phyloP scores from a whole-genome alignment of 2,797 vertebrate species.

The Spinibarbus caldwelli region DNA sequence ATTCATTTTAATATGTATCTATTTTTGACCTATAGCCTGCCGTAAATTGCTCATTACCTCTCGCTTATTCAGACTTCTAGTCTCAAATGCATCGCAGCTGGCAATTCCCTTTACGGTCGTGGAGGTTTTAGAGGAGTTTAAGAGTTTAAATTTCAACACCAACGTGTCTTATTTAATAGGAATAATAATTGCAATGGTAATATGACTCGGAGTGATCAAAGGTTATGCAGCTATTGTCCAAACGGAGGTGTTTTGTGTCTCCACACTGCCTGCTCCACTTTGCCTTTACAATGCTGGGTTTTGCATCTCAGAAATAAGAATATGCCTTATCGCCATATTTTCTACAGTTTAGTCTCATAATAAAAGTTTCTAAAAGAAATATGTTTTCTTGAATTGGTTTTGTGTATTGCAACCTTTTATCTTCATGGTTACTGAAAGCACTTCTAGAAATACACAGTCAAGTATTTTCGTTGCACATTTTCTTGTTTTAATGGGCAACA shows the following conservation, averaged over 20 bases:
- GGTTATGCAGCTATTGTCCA: slow-evolving; percentile 99
- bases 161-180: slow-evolving; percentile 99
- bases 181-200: slow-evolving; percentile 84
- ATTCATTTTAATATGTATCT: slow-evolving; percentile 94
- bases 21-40: slow-evolving; percentile 63
- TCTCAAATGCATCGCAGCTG: slow-evolving; percentile 82
- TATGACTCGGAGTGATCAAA: slow-evolving; percentile 94
- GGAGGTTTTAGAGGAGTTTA: slow-evolving; percentile 84
- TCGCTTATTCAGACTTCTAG: slow-evolving; percentile 89
- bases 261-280: slow-evolving; percentile 85
- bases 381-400: slow-evolving; percentile 28
- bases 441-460: neutral
- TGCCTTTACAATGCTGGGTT: slow-evolving; percentile 80
- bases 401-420: slow-evolving; percentile 34
- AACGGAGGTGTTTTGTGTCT: slow-evolving; percentile 86
- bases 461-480: neutral
- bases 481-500: slow-evolving; percentile 5
- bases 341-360: slow-evolving; percentile 96
- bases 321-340: slow-evolving; percentile 89
- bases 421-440: too few species aligned
- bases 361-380: slow-evolving; percentile 81
- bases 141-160: slow-evolving; percentile 90
- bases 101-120: slow-evolving; percentile 77
- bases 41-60: slow-evolving; percentile 91
- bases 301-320: slow-evolving; percentile 82